Conservation (phyloP, 2,888 invertebrate species). For the Limenitis camilla region DNA sequence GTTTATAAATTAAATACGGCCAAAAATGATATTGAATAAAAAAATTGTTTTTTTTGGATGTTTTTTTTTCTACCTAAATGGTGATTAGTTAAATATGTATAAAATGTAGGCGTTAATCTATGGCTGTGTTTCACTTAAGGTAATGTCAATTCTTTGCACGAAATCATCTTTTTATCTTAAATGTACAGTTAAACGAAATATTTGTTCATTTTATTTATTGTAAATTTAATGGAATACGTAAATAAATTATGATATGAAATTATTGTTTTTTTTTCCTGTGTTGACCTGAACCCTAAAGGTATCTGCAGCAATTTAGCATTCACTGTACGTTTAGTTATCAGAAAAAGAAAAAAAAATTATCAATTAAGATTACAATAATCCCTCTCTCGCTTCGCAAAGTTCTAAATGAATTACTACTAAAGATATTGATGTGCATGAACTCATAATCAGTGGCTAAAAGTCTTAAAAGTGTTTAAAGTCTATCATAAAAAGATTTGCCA, state of each 20-base stretch:
- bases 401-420: background rate
- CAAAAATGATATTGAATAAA: too few relatives aligned
- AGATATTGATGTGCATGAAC: too few relatives aligned
- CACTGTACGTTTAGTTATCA: too few relatives aligned
- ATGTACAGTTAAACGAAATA: slow-evolving; percentile 58
- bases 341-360: too few relatives aligned
- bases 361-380: too few relatives aligned
- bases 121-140: slow-evolving; percentile 73
- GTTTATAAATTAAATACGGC: too few relatives aligned
- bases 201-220: slow-evolving; percentile 53
- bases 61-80: background rate
- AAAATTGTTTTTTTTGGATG: background rate
- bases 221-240: slow-evolving; percentile 65
- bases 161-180: slow-evolving; percentile 57
- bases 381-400: too few relatives aligned
- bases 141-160: slow-evolving; percentile 73
- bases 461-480: too few relatives aligned
- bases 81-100: slow-evolving; percentile 8
- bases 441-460: too few relatives aligned
- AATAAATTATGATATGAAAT: slow-evolving; percentile 53
- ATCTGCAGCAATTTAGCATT: too few relatives aligned
- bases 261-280: background rate
- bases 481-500: too few relatives aligned
- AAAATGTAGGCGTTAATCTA: slow-evolving; percentile 44
- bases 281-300: background rate